Evolutionary conservation across 2,797 vertebrate genomes (phyloP).

Genomic region (Lepilemur ruficaudatus): DNA sequence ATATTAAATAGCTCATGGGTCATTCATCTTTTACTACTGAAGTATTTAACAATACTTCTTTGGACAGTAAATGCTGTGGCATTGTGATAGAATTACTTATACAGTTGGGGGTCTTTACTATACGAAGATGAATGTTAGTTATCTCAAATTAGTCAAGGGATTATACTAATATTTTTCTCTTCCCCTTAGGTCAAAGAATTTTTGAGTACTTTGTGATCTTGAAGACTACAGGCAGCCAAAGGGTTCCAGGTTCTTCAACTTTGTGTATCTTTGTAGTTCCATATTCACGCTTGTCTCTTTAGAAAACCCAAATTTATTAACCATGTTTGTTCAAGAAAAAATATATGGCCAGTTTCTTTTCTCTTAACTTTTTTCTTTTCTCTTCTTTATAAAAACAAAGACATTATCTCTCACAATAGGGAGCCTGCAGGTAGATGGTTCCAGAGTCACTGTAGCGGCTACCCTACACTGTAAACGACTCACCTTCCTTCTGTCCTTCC

Average conservation of each 20-base stretch:
- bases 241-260: slow-evolving; percentile 49
- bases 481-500: background rate
- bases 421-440: background rate
- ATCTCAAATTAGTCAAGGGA: slow-evolving; percentile 22
- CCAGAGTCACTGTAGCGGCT: background rate
- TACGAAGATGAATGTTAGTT: background rate
- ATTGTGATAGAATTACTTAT: slow-evolving; percentile 6
- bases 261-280: background rate
- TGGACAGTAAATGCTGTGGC: slow-evolving; percentile 24
- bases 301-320: slow-evolving; percentile 33
- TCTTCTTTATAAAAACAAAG: background rate
- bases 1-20: background rate
- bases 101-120: background rate
- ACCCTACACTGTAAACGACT: background rate
- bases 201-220: slow-evolving; percentile 88
- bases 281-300: background rate
- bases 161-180: slow-evolving; percentile 47
- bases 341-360: background rate
- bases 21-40: background rate
- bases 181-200: slow-evolving; percentile 93
- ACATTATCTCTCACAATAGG: background rate
- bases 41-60: slow-evolving; percentile 33
- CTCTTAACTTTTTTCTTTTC: background rate
- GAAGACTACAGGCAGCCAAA: slow-evolving; percentile 58
- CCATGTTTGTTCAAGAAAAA: background rate